These are phyloP conservation scores for Nomada fabriciana DNA, from an alignment of 2,888 invertebrate genomes.

Conservation along the genomic window DNA sequence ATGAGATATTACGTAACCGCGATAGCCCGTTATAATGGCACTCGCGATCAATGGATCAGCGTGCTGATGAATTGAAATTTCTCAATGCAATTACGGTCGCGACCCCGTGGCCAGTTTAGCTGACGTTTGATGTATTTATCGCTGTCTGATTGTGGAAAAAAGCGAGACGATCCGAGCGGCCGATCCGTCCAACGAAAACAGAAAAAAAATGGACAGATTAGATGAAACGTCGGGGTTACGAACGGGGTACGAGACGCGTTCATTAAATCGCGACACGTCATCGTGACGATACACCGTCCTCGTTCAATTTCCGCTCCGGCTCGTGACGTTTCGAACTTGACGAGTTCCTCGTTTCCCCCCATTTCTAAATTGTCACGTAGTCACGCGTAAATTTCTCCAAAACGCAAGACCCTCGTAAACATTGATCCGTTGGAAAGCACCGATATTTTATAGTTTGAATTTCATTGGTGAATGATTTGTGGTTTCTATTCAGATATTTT, in stretches of 20 bases:
- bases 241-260: constrained; percentile 43
- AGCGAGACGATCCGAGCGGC: constrained; percentile 24
- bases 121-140: constrained; percentile 69
- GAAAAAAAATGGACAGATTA: constrained; percentile 50
- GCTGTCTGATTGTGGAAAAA: constrained; percentile 34
- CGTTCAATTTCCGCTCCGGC: constrained; percentile 32
- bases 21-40: constrained; percentile 43
- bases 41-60: constrained; percentile 65
- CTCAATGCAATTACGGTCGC: constrained; percentile 63
- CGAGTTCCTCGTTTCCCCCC: not conserved
- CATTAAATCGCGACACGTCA: constrained; percentile 59
- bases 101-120: constrained; percentile 55
- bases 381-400: too few relatives aligned
- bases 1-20: constrained; percentile 56
- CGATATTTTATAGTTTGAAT: too few relatives aligned
- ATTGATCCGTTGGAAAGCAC: too few relatives aligned
- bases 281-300: constrained; percentile 28
- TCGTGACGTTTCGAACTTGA: not conserved
- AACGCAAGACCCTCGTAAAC: too few relatives aligned
- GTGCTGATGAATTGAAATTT: constrained; percentile 69
- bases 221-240: constrained; percentile 56
- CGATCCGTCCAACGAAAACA: constrained; percentile 31
- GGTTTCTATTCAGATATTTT: too few relatives aligned
- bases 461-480: too few relatives aligned
- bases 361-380: too few relatives aligned